Percentiles rank a stretch among this genome's conserved stretches.
These are phyloP conservation scores for Geophilus truncorum DNA, from an alignment of 2,888 invertebrate species.

Conservation along the genomic window DNA sequence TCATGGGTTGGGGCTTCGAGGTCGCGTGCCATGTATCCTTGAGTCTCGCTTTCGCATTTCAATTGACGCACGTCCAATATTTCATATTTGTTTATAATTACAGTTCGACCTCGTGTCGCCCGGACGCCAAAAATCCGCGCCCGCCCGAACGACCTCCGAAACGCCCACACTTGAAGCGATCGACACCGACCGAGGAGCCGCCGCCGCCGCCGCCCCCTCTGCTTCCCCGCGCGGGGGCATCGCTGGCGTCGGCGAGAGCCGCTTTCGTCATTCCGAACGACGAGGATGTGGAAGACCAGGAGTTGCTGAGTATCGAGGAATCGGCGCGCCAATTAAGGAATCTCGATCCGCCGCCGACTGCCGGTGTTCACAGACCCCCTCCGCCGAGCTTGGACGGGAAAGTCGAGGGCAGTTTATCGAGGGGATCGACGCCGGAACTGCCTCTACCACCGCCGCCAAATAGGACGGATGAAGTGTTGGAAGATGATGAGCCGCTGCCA, in stretches of 20 bases:
- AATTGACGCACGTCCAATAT: background rate
- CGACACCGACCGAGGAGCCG: conserved; percentile 28
- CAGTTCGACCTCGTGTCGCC: conserved; percentile 8
- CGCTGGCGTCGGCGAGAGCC: background rate
- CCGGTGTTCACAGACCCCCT: conserved; percentile 43
- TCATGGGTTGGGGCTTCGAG: background rate
- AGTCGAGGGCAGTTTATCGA: background rate
- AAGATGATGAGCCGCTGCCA: conserved; percentile 61
- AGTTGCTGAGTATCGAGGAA: conserved; percentile 37
- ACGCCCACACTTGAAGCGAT: conserved; percentile 60
- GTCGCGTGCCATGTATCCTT: background rate
- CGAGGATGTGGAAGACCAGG: conserved; percentile 32
- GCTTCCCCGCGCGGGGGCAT: conserved; percentile 4
- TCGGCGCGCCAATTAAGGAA: conserved; percentile 38
- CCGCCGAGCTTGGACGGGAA: conserved; percentile 18
- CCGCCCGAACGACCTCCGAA: conserved; percentile 67
- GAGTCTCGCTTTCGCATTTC: too few relatives aligned
- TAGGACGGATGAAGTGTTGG: conserved; percentile 51
- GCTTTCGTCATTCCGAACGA: background rate
- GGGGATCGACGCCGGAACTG: conserved; percentile 46
- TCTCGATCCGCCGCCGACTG: conserved; percentile 46
- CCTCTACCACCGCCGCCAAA: conserved; percentile 56
- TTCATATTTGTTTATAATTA: background rate
- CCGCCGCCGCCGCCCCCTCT: conserved; percentile 34
- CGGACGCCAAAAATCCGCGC: conserved; percentile 30